phyloP scores from a whole-genome alignment of 2,888 invertebrate species.

The Druceiella hillmani region DNA sequence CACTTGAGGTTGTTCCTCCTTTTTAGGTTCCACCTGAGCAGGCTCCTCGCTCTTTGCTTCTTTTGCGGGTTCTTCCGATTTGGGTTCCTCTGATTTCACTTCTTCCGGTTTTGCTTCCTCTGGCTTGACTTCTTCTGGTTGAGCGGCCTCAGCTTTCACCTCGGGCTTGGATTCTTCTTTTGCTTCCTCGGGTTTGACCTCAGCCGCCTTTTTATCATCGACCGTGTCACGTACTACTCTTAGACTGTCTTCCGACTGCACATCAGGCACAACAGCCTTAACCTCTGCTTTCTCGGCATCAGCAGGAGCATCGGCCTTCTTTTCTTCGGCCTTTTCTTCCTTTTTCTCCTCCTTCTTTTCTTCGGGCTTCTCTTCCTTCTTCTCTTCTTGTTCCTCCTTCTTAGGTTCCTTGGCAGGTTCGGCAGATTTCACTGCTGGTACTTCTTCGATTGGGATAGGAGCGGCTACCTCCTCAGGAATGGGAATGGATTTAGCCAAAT shows the following conservation, averaged over 20 bases:
- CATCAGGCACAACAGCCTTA: conserved; percentile 14
- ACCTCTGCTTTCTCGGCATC: conserved; percentile 15
- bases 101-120: conserved; percentile 18
- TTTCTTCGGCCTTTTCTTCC: conserved; percentile 17
- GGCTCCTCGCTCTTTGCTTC: conserved; percentile 29
- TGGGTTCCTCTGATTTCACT: conserved; percentile 15
- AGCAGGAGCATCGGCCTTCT: conserved; percentile 18
- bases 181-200: conserved; percentile 24
- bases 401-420: conserved; percentile 25
- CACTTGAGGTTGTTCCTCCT: conserved; percentile 3
- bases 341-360: conserved; percentile 30
- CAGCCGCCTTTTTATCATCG: conserved; percentile 32
- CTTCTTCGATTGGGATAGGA: conserved; percentile 31
- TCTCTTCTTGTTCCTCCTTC: conserved; percentile 23
- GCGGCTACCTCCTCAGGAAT: conserved; percentile 30
- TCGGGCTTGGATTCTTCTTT: conserved; percentile 24
- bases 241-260: conserved; percentile 31
- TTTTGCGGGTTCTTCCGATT: conserved; percentile 26
- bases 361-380: conserved; percentile 27
- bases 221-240: conserved; percentile 40
- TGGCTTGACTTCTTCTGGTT: conserved; percentile 13
- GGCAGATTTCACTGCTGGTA: conserved; percentile 25
- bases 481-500: conserved; percentile 16
- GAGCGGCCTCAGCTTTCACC: conserved; percentile 19
- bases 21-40: conserved; percentile 12